phyloP scores from a whole-genome alignment of 2,113 vertebrate genomes.

The Ardeotis arabs region DNA sequence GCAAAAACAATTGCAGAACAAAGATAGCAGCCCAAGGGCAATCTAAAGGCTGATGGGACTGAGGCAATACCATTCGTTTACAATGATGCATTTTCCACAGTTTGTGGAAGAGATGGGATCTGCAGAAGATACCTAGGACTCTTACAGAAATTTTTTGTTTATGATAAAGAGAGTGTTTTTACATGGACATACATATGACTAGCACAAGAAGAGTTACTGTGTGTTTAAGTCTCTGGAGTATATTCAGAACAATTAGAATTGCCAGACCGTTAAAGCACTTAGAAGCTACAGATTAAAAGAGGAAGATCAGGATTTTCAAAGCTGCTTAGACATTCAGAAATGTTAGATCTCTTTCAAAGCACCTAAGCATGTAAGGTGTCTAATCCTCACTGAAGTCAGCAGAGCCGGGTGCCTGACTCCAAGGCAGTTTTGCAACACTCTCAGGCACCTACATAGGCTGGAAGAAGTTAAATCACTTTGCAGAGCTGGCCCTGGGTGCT shows the following conservation, averaged over 20 bases:
- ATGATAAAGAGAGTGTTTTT: background rate
- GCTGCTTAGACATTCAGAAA: constrained; percentile 23
- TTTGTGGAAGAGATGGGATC: background rate
- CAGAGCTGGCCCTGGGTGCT: background rate
- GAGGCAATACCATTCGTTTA: background rate
- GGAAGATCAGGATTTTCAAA: constrained; percentile 20
- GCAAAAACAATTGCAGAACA: background rate
- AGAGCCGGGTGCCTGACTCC: background rate
- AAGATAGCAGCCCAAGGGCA: background rate
- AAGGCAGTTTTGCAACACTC: background rate
- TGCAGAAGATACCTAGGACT: background rate
- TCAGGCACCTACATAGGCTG: background rate
- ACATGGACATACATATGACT: background rate
- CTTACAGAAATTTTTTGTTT: background rate
- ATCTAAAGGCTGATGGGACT: background rate
- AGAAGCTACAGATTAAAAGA: constrained; percentile 1
- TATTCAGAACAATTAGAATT: background rate
- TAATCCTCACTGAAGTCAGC: background rate
- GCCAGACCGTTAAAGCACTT: background rate
- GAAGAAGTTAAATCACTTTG: background rate
- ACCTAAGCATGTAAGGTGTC: background rate
- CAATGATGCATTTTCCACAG: background rate
- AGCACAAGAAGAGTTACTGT: background rate
- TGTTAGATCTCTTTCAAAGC: constrained; percentile 15
- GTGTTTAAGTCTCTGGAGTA: background rate